Evolutionary conservation across 2,797 vertebrate genomes (phyloP), one percentile per base, ranked within the genome.

Genomic region (Sebastes cheni): DNA sequence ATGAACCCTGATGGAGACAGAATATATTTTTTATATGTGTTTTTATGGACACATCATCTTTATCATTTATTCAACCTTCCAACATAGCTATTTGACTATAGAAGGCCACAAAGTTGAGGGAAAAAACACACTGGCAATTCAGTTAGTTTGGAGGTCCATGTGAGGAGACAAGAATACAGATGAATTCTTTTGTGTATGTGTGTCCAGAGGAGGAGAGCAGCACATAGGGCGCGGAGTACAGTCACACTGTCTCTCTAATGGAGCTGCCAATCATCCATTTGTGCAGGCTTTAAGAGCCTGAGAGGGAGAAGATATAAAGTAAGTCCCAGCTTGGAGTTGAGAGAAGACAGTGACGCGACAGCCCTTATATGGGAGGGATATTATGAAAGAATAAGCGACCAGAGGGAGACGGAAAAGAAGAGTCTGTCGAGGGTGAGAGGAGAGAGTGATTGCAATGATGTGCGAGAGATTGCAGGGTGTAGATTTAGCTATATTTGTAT

Each of bases 261-360:
- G 87, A 76, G 72, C 62, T 92, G 89, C 71, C 90, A 93, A 68
- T 92, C 90, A 87, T 86, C 72, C 70, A 72, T 89, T 87, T 84
- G 86, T 79, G 75, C 59, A 74, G 81, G 79, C 77, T 91, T 86
- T 84, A 75, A 82, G 71, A 66, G 70, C 74, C 72, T 67, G 55
- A 77, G 67, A 91, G 81, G 39, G 16, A 84, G 70, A 89, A 79
- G 69, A 81, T 72, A 69, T 72, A 67, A 79, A 84, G 67, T 75
- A 80, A 73, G 62, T 74, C 88, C 29, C 66, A 67, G 36, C 61
- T 78, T 64, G 61, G 59, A 79, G 67, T 85, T 78, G 79, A 72
- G 75, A 83, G 79, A 52, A 70, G 74, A 75, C 32, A 22, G 72
- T 91, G 88, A 91, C 14, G 64, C 30, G 12, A 72, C 14, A 55